phyloP scores from a whole-genome alignment of 2,797 vertebrate genomes.

The Phalloptychus januarius region DNA sequence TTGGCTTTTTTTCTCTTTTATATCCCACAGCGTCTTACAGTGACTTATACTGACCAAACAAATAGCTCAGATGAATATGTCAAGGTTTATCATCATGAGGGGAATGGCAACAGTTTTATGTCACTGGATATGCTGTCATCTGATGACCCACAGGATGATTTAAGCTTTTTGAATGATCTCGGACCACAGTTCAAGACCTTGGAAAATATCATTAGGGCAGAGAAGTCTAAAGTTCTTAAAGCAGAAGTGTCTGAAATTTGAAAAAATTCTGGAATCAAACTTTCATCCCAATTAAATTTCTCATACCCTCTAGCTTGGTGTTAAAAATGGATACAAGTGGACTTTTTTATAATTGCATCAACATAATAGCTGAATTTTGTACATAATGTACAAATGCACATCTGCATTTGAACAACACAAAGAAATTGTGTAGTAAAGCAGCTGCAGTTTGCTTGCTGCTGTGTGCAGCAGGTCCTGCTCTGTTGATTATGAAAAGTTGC shows the following conservation, averaged over 20 bases:
- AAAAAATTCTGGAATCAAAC: conserved; percentile 13
- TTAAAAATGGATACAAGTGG: neutral
- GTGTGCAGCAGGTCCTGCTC: conserved; percentile 11
- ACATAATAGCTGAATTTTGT: conserved; percentile 8
- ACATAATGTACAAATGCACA: neutral
- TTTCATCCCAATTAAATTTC: neutral
- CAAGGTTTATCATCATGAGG: conserved; percentile 74
- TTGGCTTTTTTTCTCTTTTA: neutral
- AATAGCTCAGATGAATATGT: conserved; percentile 32
- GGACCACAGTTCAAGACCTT: conserved; percentile 74
- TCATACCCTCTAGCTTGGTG: neutral
- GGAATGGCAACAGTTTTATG: conserved; percentile 43
- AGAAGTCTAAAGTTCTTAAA: conserved; percentile 7
- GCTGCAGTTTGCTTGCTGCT: conserved; percentile 2
- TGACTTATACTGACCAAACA: neutral
- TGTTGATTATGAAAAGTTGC: conserved; percentile 2
- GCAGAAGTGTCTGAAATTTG: conserved; percentile 42
- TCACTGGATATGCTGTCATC: conserved; percentile 71
- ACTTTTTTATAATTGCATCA: neutral
- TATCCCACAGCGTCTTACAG: conserved; percentile 68
- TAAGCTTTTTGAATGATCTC: conserved; percentile 74
- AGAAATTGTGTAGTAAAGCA: neutral
- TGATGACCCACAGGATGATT: conserved; percentile 41
- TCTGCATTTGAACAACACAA: neutral
- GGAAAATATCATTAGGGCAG: conserved; percentile 54